Evolutionary conservation across 1,140 invertebrate species (phyloP), one percentile per base, ranked within the genome.

Genomic region (Campoletis sonorensis): DNA sequence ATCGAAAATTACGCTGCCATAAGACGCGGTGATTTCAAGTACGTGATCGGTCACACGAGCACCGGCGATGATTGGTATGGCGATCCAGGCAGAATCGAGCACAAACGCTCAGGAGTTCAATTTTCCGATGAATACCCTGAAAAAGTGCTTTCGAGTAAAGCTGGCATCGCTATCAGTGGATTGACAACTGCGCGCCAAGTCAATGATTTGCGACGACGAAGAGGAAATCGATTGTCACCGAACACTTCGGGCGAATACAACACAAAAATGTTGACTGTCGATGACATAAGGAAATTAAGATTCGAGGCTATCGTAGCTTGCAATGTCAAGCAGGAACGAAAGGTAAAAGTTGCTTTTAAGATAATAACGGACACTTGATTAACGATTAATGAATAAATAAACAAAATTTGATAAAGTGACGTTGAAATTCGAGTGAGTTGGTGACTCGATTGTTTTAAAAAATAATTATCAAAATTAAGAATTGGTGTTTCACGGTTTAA

Each of bases 11-110:
- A 95, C 81, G 92, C 91, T 7, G 94, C 94, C 0, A 89, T 97
- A 15, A 91, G 95, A 80, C 85, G 92, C 75, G 95, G 94, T 7
- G 93, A 95, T 76, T 97, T 94, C 92, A 98, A 98, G 89, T 94
- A 96, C 80, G 85, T 97, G 0, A 93, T 94, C 72, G 96, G 96
- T 81, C 93, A 91, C 2, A 91, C 89, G 0, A 82, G 86, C 16
- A 84, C 90, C 10, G 93, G 93, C 0, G 93, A 94, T 83, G 84
- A 85, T 4, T 94, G 95, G 94, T 93, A 94, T 85, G 94, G 94
- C n/a, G 93, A 94, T 26, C 87, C 89, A 1, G 94, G 94, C 15
- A 87, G 88, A 40, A n/a, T 76, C 4, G 80, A 85, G 7, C 21
- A 80, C 10, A 11, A 79, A 0, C 72, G 77, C 1, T 13, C 70